Evolutionary conservation across 2,888 invertebrate species (phyloP), one percentile per base, ranked within the genome.

Genomic region (Caenorhabditis becei): DNA sequence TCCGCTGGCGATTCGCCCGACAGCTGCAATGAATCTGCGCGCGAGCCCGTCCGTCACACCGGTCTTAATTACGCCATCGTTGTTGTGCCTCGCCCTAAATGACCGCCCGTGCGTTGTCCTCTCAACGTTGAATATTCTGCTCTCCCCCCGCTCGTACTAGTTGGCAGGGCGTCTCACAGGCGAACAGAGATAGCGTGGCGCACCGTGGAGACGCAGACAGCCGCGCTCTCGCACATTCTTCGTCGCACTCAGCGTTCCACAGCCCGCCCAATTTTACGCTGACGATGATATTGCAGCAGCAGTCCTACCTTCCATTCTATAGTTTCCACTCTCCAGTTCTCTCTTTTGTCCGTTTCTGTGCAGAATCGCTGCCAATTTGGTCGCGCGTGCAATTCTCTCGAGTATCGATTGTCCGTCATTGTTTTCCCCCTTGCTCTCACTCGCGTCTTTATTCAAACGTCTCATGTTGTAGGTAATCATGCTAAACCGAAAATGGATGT

Each of bases 161-260:
- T 74, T 74, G 49, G 35, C 3, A 66, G 23, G 59, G 49, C 54
- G 53, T 37, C 41, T 28, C 23, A 54, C 26, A 5, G 53, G 37
- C 61, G 5, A 32, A 28, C 41, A 2, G 62, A 18, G 44, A 74
- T 37, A 74, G 51, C 24, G 66, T 18, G 16, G 5, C 20, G 1
- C 1, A 5, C 5, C 37, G 26, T n/a, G 32, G 59, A 74, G 66
- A 59, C 74, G 59, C 28, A 65, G 59, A 51, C 41, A 47, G 11
- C 3, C 59, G 41, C 74, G 66, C 74, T 74, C 74, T 74, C 58
- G 74, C 66, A 74, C 65, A 74, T 74, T 74, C 74, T 74, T 56
- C 35, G 49, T 35, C 63, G 59, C 54, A 59, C 28, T 11, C n/a
- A 58, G 66, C 59, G 72, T 72, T 72, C 72, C 35, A 8, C 72